Percentiles rank a stretch among this genome's conserved stretches.
Conservation (phyloP, 2,888 invertebrate species). For the Ochropleura plecta region DNA sequence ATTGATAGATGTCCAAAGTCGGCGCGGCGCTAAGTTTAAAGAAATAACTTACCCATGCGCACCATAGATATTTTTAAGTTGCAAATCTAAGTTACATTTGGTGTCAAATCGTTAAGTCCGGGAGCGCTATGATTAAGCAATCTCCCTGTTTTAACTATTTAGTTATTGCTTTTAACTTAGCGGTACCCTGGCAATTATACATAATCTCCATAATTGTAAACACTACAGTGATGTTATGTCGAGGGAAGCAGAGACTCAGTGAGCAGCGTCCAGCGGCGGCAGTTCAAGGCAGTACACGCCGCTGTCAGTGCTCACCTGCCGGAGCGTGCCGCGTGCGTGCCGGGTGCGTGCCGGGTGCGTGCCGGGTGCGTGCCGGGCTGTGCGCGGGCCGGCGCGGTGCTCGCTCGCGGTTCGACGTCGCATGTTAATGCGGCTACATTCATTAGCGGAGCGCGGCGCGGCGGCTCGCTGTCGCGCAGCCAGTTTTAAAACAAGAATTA, state of each 20-base stretch:
- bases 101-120: no score
- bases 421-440: conserved; percentile 63
- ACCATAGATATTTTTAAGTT: no score
- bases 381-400: conserved; percentile 6
- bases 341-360: neutral
- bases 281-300: neutral
- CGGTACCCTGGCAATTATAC: no score
- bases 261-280: neutral
- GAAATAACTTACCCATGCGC: no score
- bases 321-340: neutral
- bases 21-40: no score
- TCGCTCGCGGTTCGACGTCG: conserved; percentile 34
- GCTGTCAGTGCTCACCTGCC: neutral
- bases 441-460: conserved; percentile 62
- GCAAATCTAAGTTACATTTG: no score
- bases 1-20: no score
- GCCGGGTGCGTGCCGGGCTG: neutral
- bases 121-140: no score
- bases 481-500: conserved; percentile 76
- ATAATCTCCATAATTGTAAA: neutral
- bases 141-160: no score
- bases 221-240: neutral
- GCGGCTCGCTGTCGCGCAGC: conserved; percentile 59
- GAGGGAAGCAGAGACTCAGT: neutral
- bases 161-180: no score